A percentile compares a stretch with the other conserved stretches of the same genome.
Conservation (phyloP, 1,140 invertebrate species). For the Zelostemma sp. region DNA sequence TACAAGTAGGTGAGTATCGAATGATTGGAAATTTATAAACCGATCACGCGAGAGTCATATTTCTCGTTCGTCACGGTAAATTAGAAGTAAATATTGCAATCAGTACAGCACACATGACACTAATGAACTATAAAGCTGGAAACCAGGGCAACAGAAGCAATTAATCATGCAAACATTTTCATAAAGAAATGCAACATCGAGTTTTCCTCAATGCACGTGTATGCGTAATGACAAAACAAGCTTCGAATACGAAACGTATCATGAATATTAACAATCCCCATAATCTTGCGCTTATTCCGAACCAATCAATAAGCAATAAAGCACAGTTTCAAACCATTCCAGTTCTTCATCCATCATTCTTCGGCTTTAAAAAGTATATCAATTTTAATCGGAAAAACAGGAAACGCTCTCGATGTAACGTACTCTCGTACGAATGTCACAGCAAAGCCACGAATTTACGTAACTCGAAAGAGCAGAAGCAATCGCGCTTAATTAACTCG, state of each 20-base stretch:
- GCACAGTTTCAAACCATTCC: not conserved
- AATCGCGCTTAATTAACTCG: no score
- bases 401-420: no score
- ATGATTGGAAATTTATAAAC: no score
- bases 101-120: constrained; percentile 1
- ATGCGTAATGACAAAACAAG: constrained; percentile 27
- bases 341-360: not conserved
- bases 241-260: constrained; percentile 16
- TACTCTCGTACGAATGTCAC: no score
- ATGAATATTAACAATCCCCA: constrained; percentile 21
- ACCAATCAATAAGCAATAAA: constrained; percentile 34
- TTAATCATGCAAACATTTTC: constrained; percentile 33
- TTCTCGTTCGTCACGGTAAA: constrained; percentile 14
- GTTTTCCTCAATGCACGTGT: constrained; percentile 29
- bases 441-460: no score
- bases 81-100: constrained; percentile 24
- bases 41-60: constrained; percentile 2
- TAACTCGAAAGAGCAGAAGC: no score
- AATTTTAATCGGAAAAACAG: no score
- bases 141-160: constrained; percentile 28
- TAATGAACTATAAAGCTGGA: constrained; percentile 18
- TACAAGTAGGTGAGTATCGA: no score
- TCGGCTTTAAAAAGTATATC: no score
- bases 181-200: constrained; percentile 37
- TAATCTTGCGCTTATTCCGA: constrained; percentile 1